phyloP scores from a whole-genome alignment of 2,888 invertebrate species.

The Agrilus cyanescens region DNA sequence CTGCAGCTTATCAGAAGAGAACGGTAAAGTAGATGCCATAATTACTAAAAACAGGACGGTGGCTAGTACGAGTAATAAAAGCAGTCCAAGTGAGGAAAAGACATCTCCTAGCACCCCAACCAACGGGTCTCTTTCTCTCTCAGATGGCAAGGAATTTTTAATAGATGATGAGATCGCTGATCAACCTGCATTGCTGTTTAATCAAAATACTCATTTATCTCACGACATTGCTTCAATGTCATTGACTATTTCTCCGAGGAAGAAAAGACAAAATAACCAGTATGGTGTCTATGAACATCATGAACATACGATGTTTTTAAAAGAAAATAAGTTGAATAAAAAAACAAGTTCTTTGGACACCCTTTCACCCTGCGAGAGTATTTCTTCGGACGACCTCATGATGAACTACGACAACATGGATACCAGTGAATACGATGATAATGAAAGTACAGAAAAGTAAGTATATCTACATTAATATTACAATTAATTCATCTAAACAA shows the following conservation, averaged over 20 bases:
- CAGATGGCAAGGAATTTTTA: slow-evolving; percentile 70
- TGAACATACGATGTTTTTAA: slow-evolving; percentile 28
- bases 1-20: slow-evolving; percentile 52
- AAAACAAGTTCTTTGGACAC: slow-evolving; percentile 64
- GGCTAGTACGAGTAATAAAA: slow-evolving; percentile 37
- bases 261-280: slow-evolving; percentile 22
- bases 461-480: too few relatives aligned
- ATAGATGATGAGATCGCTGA: slow-evolving; percentile 86
- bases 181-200: slow-evolving; percentile 73
- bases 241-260: slow-evolving; percentile 31
- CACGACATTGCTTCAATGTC: slow-evolving; percentile 27
- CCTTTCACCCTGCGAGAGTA: slow-evolving; percentile 69
- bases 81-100: slow-evolving; percentile 34
- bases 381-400: slow-evolving; percentile 80
- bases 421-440: slow-evolving; percentile 39
- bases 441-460: too few relatives aligned
- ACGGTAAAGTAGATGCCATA: slow-evolving; percentile 32
- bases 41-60: slow-evolving; percentile 22
- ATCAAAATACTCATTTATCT: slow-evolving; percentile 29
- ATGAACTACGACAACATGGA: slow-evolving; percentile 62
- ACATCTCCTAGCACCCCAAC: slow-evolving; percentile 66
- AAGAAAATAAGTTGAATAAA: slow-evolving; percentile 22
- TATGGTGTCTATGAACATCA: slow-evolving; percentile 30
- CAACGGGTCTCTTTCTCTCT: slow-evolving; percentile 63
- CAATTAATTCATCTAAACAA: too few relatives aligned